These are phyloP conservation scores for Theonella swinhoei DNA, from an alignment of 37 sponge, comb jelly and placozoan species.

Conservation along the genomic window DNA sequence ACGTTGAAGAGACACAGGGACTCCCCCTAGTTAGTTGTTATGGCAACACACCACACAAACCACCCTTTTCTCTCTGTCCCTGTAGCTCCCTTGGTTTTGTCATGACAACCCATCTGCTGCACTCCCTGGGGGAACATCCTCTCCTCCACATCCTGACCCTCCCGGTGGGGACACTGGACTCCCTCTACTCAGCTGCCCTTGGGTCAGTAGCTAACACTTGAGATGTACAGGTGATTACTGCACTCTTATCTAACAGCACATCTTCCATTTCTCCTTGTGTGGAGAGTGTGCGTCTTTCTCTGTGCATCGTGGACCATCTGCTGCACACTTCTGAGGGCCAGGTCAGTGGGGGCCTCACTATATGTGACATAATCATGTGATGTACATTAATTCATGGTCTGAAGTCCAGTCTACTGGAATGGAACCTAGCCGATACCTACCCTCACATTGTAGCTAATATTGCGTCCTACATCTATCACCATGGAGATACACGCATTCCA, in stretches of 20 bases:
- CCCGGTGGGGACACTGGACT: constrained; percentile 56
- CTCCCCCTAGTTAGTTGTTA: not conserved
- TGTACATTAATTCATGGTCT: not conserved
- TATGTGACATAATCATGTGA: not conserved
- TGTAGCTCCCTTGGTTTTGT: constrained; percentile 1
- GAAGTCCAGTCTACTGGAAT: constrained; percentile 49
- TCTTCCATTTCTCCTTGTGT: constrained; percentile 3
- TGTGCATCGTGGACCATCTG: constrained; percentile 43
- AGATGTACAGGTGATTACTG: not conserved
- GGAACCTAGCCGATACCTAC: constrained; percentile 50
- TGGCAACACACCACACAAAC: not conserved
- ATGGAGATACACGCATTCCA: constrained; percentile 60
- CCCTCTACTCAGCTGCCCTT: not conserved
- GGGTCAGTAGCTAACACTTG: not conserved
- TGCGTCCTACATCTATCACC: constrained; percentile 77
- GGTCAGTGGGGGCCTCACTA: not conserved
- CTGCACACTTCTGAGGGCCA: constrained; percentile 30
- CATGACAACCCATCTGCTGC: constrained; percentile 48
- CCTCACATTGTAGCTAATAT: constrained; percentile 57
- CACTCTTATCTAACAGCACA: not conserved
- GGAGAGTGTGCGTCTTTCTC: constrained; percentile 52
- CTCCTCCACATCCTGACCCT: constrained; percentile 50
- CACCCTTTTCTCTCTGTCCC: not conserved
- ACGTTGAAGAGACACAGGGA: not conserved
- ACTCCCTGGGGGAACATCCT: constrained; percentile 27